Evolutionary conservation across 2,797 vertebrate genomes (phyloP), one percentile per base, ranked within the genome.

Genomic region (Novumbra hubbsi): DNA sequence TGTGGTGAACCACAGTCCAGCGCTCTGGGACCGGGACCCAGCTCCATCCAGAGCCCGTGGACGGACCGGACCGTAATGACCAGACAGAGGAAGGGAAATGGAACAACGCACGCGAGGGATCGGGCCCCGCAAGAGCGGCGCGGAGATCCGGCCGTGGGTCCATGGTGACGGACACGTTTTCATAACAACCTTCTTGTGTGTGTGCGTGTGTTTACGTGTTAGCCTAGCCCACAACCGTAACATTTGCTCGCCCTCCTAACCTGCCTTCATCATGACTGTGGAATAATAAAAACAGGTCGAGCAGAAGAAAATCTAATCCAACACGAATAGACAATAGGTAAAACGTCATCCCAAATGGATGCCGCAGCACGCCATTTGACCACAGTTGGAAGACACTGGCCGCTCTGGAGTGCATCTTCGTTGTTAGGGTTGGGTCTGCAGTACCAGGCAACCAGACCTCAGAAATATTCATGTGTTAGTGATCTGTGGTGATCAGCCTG

Each of bases 161-260:
- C 8, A 34, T 19, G 73, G 12, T 5, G 12, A 52, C 34, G 34
- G 34, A 4, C 5, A 38, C 34, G 50, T 55, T 28, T 34, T 38
- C 73, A 34, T 24, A 30, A 34, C 19, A 49, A n/a, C 27, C 49
- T 28, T 17, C 27, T 41, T 28, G 19, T 60, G 4, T 45, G 57
- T 68, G 63, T 67, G 72, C 14, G 41, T 45, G 41, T 45, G 41
- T 45, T 11, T 45, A 14, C 67, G 63, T 65, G 45, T 70, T 62
- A 38, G 76, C 68, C 78, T 84, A 79, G 86, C 81, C 74, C 73
- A 73, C 74, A 76, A 84, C 81, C 80, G 15, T 1, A 14, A 63
- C 21, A 60, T 62, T 73, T 41, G 19, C 71, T 24, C 48, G 15
- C 30, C 60, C 60, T 9, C 49, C 49, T 34, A 50, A 6, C 3